A percentile compares a stretch with the other conserved stretches of the same genome.
Evolutionary conservation across 2,797 vertebrate species (phyloP).

Genomic region (Sarcoramphus papa): DNA sequence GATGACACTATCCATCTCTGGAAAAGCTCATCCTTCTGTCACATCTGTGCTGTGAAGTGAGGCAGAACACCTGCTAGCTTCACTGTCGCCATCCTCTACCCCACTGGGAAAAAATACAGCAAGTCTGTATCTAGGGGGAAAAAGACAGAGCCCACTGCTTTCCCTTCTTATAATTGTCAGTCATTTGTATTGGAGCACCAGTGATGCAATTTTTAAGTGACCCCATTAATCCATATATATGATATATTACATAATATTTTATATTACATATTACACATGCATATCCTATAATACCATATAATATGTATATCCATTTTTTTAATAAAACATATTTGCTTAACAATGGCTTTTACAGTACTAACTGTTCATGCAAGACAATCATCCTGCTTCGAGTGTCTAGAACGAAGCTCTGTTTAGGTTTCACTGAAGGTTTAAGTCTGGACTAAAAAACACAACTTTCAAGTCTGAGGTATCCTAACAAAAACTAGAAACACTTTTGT

Average conservation of each 20-base stretch:
- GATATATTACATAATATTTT: background rate
- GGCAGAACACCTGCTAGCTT: background rate
- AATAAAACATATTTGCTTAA: background rate
- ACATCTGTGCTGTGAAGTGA: background rate
- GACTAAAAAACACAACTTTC: background rate
- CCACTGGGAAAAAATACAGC: background rate
- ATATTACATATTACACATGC: background rate
- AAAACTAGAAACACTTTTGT: background rate
- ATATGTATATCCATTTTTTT: background rate
- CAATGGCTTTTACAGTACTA: background rate
- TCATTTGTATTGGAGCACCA: background rate
- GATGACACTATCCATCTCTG: background rate
- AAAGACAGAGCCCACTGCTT: background rate
- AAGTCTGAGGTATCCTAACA: background rate
- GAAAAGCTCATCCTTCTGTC: background rate
- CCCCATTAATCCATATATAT: background rate
- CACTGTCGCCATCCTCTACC: background rate
- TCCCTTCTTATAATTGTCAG: background rate
- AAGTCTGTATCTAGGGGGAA: background rate
- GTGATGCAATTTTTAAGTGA: background rate
- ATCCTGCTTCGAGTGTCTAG: fast-evolving
- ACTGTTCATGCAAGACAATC: background rate
- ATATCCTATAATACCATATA: background rate
- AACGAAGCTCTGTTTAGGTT: background rate
- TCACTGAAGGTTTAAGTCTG: background rate